Evolutionary conservation across 2,888 invertebrate genomes (phyloP), one percentile per base, ranked within the genome.

Genomic region (Resseliella maxima): DNA sequence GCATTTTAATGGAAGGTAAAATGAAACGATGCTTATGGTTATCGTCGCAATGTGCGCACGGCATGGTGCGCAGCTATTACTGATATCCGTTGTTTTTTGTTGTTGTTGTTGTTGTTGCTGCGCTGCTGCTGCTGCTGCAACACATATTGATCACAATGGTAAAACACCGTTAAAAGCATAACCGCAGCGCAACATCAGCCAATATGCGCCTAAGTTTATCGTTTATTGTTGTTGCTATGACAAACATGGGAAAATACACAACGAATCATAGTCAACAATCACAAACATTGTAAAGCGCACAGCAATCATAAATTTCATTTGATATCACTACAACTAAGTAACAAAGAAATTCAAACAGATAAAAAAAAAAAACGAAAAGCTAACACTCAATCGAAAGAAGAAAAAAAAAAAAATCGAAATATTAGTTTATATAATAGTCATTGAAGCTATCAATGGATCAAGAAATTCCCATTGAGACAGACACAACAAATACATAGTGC

Each of bases 1-100:
- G 15, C 72, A 72, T 72, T 72, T 72, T 35, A 15, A 72, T 72
- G 72, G 72, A 31, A 27, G 72, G 72, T 72, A 35, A 72, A 72
- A 27, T 12, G 31, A 72, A 27, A 31, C 5, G 72, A 72, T 72
- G 72, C 72, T 72, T 72, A n/a, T n/a, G 72, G 31, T 3, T 35
- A 27, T 12, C 27, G 31, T 31, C 35, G 31, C 35, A 15, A 5
- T 18, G 50, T 18, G 21, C 31, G 15, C 72, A 72, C 31, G 31
- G 27, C 31, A 31, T 31, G 15, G n/a, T 18, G 15, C n/a, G 21
- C 24, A 3, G 59, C 59, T 27, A 27, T 24, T 59, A 41, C 41
- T 41, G 41, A 41, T 41, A 41, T 41, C 41, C n/a, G n/a, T n/a
- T n/a, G n/a, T n/a, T n/a, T n/a, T n/a, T 41, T 41, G 41, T 5